These are phyloP conservation scores for Brenthis ino DNA, from an alignment of 2,888 invertebrate species.

Conservation along the genomic window DNA sequence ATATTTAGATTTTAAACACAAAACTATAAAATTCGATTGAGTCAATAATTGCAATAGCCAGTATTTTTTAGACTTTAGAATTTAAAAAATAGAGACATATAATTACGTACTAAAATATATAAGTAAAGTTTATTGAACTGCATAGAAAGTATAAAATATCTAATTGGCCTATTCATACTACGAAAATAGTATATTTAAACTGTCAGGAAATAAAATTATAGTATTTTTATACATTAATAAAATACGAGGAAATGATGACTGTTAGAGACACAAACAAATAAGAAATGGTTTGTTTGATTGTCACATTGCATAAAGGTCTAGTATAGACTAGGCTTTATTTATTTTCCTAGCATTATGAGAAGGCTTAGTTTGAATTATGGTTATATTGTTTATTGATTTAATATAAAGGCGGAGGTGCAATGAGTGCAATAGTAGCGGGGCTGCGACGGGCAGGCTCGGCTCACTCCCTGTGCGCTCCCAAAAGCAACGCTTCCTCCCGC, in stretches of 20 bases:
- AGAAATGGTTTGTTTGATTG: not conserved
- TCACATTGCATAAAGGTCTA: not conserved
- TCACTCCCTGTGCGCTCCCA: slow-evolving; percentile 75
- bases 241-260: not conserved
- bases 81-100: not conserved
- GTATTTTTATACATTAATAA: slow-evolving; percentile 4
- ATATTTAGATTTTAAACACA: too few relatives aligned
- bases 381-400: slow-evolving; percentile 5
- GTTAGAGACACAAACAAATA: not conserved
- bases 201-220: slow-evolving; percentile 16
- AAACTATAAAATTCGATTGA: too few relatives aligned
- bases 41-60: too few relatives aligned
- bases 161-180: slow-evolving; percentile 9
- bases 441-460: slow-evolving; percentile 78
- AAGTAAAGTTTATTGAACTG: slow-evolving; percentile 4
- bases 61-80: slow-evolving; percentile 1
- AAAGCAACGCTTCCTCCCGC: slow-evolving; percentile 80
- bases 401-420: slow-evolving; percentile 65
- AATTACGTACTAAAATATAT: not conserved
- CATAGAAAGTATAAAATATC: slow-evolving; percentile 4
- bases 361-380: not conserved
- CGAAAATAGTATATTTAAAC: not conserved
- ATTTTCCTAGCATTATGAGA: not conserved
- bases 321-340: not conserved
- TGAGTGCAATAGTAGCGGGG: slow-evolving; percentile 77